phyloP scores from a whole-genome alignment of 2,797 vertebrate genomes.

The Lagorchestes hirsutus region DNA sequence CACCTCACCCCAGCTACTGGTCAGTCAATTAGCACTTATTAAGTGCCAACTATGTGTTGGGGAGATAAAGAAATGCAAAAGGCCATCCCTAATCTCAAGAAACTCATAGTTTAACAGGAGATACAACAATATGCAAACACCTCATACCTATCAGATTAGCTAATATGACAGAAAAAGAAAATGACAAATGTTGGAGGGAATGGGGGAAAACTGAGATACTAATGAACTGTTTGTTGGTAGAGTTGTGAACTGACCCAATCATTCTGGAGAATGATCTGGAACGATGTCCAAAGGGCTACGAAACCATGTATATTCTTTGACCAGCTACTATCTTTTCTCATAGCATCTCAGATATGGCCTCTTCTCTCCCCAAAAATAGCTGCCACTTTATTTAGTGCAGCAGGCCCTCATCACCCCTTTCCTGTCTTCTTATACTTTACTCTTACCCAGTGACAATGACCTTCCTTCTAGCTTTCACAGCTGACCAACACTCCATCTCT shows the following conservation, averaged over 20 bases:
- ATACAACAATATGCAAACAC: background rate
- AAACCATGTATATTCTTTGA: background rate
- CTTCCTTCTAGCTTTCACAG: background rate
- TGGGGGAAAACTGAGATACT: background rate
- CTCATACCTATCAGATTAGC: too few relatives aligned
- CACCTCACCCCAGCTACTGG: background rate
- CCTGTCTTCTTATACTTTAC: background rate
- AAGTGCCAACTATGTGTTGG: background rate
- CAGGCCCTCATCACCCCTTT: background rate
- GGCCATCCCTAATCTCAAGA: background rate
- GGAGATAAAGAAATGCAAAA: slow-evolving; percentile 30
- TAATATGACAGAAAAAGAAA: background rate
- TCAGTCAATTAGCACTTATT: background rate
- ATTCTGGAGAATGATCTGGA: background rate
- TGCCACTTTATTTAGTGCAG: background rate
- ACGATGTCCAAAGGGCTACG: background rate
- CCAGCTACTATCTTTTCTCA: background rate
- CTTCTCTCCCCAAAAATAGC: background rate
- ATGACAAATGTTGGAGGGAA: background rate
- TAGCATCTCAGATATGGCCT: background rate
- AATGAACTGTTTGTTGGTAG: background rate
- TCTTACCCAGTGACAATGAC: background rate
- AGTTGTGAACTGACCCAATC: background rate
- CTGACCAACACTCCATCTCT: background rate
- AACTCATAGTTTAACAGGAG: background rate